phyloP scores from a whole-genome alignment of 2,888 invertebrate species.

The Sturmia bella region DNA sequence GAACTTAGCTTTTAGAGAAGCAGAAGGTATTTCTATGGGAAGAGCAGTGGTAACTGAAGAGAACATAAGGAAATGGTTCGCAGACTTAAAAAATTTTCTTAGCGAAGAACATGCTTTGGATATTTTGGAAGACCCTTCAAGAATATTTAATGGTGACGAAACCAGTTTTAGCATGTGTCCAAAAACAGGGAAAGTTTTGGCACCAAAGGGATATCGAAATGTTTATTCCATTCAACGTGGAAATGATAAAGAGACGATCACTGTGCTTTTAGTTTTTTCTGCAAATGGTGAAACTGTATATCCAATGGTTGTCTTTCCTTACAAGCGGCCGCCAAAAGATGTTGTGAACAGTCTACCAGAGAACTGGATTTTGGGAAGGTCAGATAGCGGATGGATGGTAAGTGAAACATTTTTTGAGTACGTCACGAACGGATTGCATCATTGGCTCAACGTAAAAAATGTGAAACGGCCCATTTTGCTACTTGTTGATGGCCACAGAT shows the following conservation, averaged over 20 bases:
- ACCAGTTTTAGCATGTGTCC: slow-evolving; percentile 23
- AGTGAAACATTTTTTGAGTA: slow-evolving; percentile 1
- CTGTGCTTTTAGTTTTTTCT: slow-evolving; percentile 25
- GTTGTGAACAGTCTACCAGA: slow-evolving; percentile 43
- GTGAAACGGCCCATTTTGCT: not conserved
- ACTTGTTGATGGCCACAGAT: not conserved
- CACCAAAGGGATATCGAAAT: slow-evolving; percentile 46
- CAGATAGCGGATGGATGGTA: too few species aligned
- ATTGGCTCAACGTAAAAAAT: not conserved
- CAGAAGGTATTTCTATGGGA: too few species aligned
- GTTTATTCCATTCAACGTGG: slow-evolving; percentile 28
- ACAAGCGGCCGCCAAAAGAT: slow-evolving; percentile 30
- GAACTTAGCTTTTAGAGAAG: slow-evolving; percentile 15
- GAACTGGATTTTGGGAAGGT: too few species aligned
- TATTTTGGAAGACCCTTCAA: not conserved
- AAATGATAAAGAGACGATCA: slow-evolving; percentile 48
- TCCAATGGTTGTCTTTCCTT: slow-evolving; percentile 49
- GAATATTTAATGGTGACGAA: slow-evolving; percentile 27
- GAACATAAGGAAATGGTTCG: slow-evolving; percentile 22
- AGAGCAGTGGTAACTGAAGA: not conserved
- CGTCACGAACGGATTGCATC: not conserved
- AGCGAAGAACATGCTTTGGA: not conserved
- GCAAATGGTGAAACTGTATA: slow-evolving; percentile 37
- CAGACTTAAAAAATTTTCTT: not conserved
- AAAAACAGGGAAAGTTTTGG: slow-evolving; percentile 47